Conservation (phyloP, 2,888 invertebrate species). For the Rosalia funebris region DNA sequence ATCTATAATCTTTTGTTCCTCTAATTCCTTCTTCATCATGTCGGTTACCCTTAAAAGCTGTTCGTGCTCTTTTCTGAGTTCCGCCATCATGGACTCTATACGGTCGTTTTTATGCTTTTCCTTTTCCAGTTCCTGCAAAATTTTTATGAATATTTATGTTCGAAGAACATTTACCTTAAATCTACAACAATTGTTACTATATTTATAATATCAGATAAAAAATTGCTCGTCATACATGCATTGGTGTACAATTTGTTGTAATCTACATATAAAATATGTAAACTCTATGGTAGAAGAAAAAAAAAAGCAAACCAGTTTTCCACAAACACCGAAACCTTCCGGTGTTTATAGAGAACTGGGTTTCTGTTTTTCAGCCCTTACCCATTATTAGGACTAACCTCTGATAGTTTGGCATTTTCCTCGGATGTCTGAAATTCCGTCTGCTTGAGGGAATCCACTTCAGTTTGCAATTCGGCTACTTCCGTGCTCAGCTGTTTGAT, state of each 20-base stretch:
- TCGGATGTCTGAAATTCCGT: slow-evolving; percentile 80
- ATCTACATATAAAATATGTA: too few species aligned
- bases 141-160: slow-evolving; percentile 1
- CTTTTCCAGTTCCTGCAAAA: slow-evolving; percentile 66
- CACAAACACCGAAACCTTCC: too few species aligned
- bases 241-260: too few species aligned
- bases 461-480: slow-evolving; percentile 74
- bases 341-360: too few species aligned
- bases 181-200: too few species aligned
- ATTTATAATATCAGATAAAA: too few species aligned
- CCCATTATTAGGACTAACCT: slow-evolving; percentile 65
- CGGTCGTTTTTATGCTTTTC: slow-evolving; percentile 64
- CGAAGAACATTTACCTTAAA: too few species aligned
- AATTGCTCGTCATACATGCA: too few species aligned
- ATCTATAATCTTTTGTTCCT: slow-evolving; percentile 70
- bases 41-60: slow-evolving; percentile 74
- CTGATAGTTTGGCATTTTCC: slow-evolving; percentile 68
- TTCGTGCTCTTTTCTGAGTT: slow-evolving; percentile 67
- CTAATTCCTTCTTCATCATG: slow-evolving; percentile 73
- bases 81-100: slow-evolving; percentile 69
- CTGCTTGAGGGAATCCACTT: slow-evolving; percentile 71
- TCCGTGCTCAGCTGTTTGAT: slow-evolving; percentile 73
- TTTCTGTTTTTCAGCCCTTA: too few species aligned
- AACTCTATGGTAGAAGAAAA: too few species aligned
- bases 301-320: too few species aligned